Evolutionary conservation across 2,797 vertebrate genomes (phyloP), one percentile per base, ranked within the genome.

Genomic region (Lagorchestes hirsutus): DNA sequence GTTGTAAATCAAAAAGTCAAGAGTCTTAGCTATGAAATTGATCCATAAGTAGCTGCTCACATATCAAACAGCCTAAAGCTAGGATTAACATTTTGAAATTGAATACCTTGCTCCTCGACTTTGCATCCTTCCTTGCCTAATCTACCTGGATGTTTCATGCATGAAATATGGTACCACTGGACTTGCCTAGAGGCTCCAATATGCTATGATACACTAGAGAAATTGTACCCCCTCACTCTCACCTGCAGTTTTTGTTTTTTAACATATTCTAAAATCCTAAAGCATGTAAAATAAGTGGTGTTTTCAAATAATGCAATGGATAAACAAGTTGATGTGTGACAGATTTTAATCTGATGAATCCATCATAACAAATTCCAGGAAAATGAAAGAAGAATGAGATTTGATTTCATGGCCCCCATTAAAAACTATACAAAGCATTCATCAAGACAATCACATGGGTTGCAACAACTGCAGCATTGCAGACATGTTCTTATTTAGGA

Each of bases 41-140:
- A 54, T 91, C 90, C 12, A 91, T 29, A 91, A 54, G 50, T 24
- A 91, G 54, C 90, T 91, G 52, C 5, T 29, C 31, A 55, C 40
- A 55, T 91, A 54, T 54, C 28, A 91, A 91, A 91, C 54, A 91
- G 90, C 90, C 90, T 29, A 91, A 91, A 91, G 90, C 90, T 34
- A 91, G 54, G 22, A 91, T 91, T 91, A 91, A 91, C 90, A 91
- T 91, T 91, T 91, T 91, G 29, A 91, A 91, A 91, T 91, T 91
- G 90, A 55, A 91, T 52, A 54, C 54, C 90, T 54, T 54, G 90
- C 52, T 91, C 52, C 31, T 29, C 34, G 50, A 29, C 90, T 54
- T 54, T 90, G 90, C 90, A 52, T 54, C 28, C 31, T 54, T 91
- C 14, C 52, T 54, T 91, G 90, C 34, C 90, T 55, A 91, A 55